Evolutionary conservation across 2,113 vertebrate species (phyloP), one percentile per base, ranked within the genome.

Genomic region (Nannospalax galili): DNA sequence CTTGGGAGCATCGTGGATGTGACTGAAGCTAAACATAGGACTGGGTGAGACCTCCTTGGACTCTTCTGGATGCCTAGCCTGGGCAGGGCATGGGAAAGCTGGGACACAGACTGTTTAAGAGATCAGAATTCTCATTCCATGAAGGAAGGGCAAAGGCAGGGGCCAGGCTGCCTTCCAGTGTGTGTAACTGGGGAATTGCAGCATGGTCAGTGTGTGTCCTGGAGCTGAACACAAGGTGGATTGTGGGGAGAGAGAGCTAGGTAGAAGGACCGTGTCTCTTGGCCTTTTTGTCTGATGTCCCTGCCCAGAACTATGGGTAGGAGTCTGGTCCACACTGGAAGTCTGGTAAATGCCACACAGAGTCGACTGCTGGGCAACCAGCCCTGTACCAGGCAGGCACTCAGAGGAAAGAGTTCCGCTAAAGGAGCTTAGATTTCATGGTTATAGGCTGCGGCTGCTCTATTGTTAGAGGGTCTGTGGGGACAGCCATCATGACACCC

Each of bases 181-280:
- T 17, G 16, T 37, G 45, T 16, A 20, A 20, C 75, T 65, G 30
- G 20, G 52, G 12, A 37, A 15, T 1, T 0, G 14, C 1, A 16
- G 74, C 32, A 35, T 0, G 24, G 78, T 40, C 42, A 1, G 65
- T 10, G 2, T 9, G 26, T 40, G 8, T 73, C 70, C 16, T 0
- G 3, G 5, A 58, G 84, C 17, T 40, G 45, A 45, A 78, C 32
- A 16, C 3, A 3, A 15, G 32, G 67, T 2, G 20, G 28, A 14
- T 1, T 64, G 48, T 75, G 84, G 40, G 22, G n/a, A 48, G 20
- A 56, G 62, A 87, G 72, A 35, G 12, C 37, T 32, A 1, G 7
- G 1, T 1, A 7, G 26, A 19, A 69, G 37, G 26, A 10, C 64
- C 1, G 0, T 30, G 0, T 16, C 14, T n/a, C 32, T 22, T 1